phyloP scores from a whole-genome alignment of 2,797 vertebrate species.

The Spea hammondii region DNA sequence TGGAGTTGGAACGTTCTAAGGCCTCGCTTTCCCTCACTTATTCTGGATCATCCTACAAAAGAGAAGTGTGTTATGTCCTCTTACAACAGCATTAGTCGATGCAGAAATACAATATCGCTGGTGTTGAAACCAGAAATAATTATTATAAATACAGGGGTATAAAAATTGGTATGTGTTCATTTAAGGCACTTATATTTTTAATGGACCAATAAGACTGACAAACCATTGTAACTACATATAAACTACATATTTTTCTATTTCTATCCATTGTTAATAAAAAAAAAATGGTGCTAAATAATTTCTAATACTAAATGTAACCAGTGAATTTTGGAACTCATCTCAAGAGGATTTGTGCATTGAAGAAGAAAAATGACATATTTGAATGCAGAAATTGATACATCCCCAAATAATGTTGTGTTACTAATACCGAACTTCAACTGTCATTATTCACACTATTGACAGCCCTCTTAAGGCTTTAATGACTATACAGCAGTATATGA shows the following conservation, averaged over 20 bases:
- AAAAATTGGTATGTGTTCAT: too few species aligned
- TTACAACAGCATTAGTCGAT: too few species aligned
- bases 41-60: too few species aligned
- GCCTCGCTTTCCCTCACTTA: too few species aligned
- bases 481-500: not conserved
- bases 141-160: too few species aligned
- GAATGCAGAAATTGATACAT: conserved; percentile 23
- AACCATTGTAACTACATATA: too few species aligned
- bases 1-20: too few species aligned
- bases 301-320: conserved; percentile 1
- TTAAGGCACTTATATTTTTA: too few species aligned
- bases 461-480: not conserved
- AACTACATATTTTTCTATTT: not conserved
- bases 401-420: conserved; percentile 16
- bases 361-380: conserved; percentile 18
- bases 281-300: not conserved
- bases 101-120: too few species aligned
- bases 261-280: not conserved
- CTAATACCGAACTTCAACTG: conserved; percentile 2
- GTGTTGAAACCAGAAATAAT: too few species aligned
- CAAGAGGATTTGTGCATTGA: not conserved
- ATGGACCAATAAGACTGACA: too few species aligned
- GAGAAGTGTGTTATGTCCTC: too few species aligned
- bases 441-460: conserved; percentile 9
- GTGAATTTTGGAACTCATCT: not conserved